These are phyloP conservation scores for Matsumurasca onukii DNA, from an alignment of 1,140 invertebrate species.

Conservation along the genomic window DNA sequence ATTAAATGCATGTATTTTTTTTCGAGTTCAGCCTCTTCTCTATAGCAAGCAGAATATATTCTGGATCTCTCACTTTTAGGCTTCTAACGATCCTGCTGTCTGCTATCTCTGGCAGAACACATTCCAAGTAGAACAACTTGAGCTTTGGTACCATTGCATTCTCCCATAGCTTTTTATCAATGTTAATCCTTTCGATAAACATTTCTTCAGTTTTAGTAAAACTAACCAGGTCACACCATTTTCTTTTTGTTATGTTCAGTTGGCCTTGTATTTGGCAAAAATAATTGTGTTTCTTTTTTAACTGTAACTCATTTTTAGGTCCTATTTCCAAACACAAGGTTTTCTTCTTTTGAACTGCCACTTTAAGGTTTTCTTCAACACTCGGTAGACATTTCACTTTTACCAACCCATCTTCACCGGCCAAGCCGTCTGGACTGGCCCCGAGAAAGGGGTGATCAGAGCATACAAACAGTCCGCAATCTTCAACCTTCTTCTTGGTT, in stretches of 20 bases:
- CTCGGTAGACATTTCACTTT: slow-evolving; percentile 35
- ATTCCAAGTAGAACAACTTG: background rate
- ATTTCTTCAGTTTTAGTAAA: slow-evolving; percentile 8
- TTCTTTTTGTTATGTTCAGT: slow-evolving; percentile 32
- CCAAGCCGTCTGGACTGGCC: slow-evolving; percentile 40
- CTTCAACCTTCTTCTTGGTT: background rate
- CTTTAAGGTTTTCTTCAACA: background rate
- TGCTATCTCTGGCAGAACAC: too few species aligned
- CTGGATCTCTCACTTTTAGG: too few species aligned
- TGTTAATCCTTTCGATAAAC: background rate
- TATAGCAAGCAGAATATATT: too few species aligned
- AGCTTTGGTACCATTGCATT: slow-evolving; percentile 6
- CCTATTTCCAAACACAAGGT: background rate
- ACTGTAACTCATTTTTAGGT: background rate
- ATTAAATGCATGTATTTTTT: too few species aligned
- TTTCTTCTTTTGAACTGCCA: background rate
- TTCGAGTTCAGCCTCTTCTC: too few species aligned
- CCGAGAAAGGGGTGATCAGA: slow-evolving; percentile 34
- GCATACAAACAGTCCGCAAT: slow-evolving; percentile 19
- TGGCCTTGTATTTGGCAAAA: slow-evolving; percentile 35
- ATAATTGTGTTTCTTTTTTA: slow-evolving; percentile 33
- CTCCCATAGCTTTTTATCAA: slow-evolving; percentile 4
- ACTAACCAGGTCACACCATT: slow-evolving; percentile 32
- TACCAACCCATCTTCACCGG: slow-evolving; percentile 38
- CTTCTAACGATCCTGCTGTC: too few species aligned